Percentiles rank a stretch among this genome's conserved stretches.
Conservation (phyloP, 1,140 invertebrate species). For the Heliconius melpomene region DNA sequence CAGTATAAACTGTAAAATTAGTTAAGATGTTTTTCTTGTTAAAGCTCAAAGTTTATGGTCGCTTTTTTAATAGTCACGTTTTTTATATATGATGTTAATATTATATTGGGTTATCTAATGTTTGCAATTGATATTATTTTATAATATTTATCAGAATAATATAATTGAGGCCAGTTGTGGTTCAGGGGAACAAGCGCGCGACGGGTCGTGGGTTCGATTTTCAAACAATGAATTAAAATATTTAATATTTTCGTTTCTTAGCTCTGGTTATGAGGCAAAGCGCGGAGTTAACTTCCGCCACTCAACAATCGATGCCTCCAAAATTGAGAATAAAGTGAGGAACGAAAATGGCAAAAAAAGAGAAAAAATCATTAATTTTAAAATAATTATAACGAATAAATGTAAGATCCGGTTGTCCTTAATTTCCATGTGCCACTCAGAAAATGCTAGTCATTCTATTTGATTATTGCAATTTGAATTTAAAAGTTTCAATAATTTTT, state of each 20-base stretch:
- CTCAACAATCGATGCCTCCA: no score
- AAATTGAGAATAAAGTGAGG: no score
- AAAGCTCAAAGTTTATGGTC: no score
- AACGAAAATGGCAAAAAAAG: no score
- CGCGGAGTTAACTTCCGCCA: not conserved
- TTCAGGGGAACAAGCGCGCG: not conserved
- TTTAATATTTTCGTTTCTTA: not conserved
- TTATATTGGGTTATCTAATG: not conserved
- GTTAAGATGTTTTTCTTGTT: no score
- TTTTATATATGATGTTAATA: no score
- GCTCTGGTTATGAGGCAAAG: no score
- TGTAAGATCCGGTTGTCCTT: conserved; percentile 44
- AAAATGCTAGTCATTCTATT: conserved; percentile 65
- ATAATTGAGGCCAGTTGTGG: not conserved
- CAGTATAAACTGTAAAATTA: no score
- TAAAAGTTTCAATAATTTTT: conserved; percentile 65
- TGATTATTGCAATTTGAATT: conserved; percentile 67
- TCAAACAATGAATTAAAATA: no score
- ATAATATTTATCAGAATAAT: not conserved
- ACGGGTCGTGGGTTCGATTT: not conserved
- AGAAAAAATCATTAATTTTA: not conserved
- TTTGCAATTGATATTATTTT: no score
- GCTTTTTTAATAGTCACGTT: no score
- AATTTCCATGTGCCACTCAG: conserved; percentile 56
- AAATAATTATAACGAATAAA: not conserved